Percentiles rank a stretch among this genome's conserved stretches.
phyloP scores from a whole-genome alignment of 2,888 invertebrate genomes.

The Cephus pygmeus region DNA sequence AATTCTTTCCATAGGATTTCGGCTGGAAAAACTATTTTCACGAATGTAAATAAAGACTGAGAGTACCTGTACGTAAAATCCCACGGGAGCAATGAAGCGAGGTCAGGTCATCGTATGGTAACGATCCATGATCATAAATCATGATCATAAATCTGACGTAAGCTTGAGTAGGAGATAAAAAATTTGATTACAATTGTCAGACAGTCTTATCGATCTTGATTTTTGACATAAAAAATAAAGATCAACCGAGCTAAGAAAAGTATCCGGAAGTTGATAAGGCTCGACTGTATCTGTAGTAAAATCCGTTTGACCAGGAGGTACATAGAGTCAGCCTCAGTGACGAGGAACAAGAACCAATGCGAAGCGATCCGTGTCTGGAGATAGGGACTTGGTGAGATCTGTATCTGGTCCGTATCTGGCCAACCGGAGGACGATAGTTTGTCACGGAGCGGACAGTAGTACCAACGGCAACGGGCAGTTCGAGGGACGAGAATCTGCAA shows the following conservation, averaged over 20 bases:
- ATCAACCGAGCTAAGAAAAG: neutral
- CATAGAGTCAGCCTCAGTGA: neutral
- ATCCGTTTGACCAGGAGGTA: neutral
- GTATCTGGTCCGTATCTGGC: neutral
- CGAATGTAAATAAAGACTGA: neutral
- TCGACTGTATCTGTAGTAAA: neutral
- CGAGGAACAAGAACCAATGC: neutral
- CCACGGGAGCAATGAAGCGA: neutral
- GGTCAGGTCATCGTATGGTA: neutral
- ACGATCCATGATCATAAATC: neutral
- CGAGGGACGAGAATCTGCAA: slow-evolving; percentile 16
- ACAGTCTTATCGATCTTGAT: neutral
- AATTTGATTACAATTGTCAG: neutral
- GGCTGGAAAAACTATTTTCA: neutral
- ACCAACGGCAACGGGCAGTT: neutral
- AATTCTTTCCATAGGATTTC: neutral
- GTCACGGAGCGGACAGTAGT: slow-evolving; percentile 1
- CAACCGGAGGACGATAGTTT: neutral
- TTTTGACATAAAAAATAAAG: neutral
- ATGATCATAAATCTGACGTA: neutral
- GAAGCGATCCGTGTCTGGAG: neutral
- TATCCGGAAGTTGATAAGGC: neutral
- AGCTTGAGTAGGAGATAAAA: neutral
- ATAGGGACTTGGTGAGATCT: neutral
- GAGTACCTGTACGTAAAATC: too few relatives aligned